Conservation (phyloP, 1,140 invertebrate genomes). For the Ditylenchus dipsaci region DNA sequence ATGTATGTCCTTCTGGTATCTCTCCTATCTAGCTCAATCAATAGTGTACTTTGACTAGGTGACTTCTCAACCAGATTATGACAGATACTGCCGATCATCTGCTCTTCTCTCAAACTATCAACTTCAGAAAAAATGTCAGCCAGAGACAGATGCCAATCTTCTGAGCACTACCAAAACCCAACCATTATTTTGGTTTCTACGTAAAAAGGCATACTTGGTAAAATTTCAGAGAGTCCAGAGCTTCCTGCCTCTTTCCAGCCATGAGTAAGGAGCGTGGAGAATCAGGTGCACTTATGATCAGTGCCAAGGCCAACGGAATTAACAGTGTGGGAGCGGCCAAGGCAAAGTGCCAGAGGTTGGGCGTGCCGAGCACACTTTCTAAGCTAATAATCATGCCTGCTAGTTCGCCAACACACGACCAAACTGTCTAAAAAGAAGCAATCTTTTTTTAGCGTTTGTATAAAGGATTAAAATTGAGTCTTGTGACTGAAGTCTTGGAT, state of each 20-base stretch:
- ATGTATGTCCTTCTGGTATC: too few species aligned
- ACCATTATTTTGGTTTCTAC: not conserved
- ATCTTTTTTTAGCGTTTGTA: not conserved
- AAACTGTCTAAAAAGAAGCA: slow-evolving; percentile 30
- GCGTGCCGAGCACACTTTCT: slow-evolving; percentile 23
- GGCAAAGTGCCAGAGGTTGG: slow-evolving; percentile 31
- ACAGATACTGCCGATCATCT: not conserved
- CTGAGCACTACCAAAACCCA: slow-evolving; percentile 25
- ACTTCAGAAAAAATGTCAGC: slow-evolving; percentile 30
- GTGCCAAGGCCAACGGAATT: slow-evolving; percentile 27
- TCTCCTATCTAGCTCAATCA: too few species aligned
- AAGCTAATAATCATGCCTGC: slow-evolving; percentile 34
- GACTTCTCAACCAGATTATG: not conserved
- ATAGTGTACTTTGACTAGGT: too few species aligned
- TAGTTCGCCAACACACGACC: slow-evolving; percentile 42
- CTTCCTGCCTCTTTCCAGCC: slow-evolving; percentile 19
- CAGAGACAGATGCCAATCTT: slow-evolving; percentile 40
- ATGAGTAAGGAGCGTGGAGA: slow-evolving; percentile 33
- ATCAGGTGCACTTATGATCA: slow-evolving; percentile 27
- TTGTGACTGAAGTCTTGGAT: too few species aligned
- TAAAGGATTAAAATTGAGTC: too few species aligned
- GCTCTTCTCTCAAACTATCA: not conserved
- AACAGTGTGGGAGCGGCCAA: slow-evolving; percentile 27
- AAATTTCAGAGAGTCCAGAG: slow-evolving; percentile 34
- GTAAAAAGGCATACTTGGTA: slow-evolving; percentile 29